Evolutionary conservation across 2,888 invertebrate genomes (phyloP), one percentile per base, ranked within the genome.

Genomic region (Diaperis boleti): DNA sequence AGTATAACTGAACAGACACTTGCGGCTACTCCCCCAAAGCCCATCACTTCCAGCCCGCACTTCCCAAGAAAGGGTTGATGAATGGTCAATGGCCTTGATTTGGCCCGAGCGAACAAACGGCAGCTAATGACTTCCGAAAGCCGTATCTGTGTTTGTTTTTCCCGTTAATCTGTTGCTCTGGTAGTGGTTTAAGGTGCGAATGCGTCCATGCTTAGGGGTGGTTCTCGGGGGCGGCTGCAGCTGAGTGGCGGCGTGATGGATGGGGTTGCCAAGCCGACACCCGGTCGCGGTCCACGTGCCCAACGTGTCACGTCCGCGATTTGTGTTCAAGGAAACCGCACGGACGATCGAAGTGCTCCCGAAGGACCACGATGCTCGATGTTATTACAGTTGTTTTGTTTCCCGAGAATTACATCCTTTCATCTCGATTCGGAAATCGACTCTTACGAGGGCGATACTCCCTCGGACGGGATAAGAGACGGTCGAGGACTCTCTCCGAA

Each of bases 341-440:
- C 68, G 70, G 67, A 74, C 74, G 75, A 76, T 76, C 76, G 74
- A 78, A 79, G 73, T 71, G 70, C 74, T 72, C 79, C 76, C 78
- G 57, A 35, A 77, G 74, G 79, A 76, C 69, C 72, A 69, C 72
- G 74, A 76, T 78, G 74, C 75, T 78, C 70, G 76, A 78, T 80
- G 79, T 78, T 79, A 80, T 80, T 80, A 78, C 78, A 78, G 76
- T 79, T 80, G 79, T 79, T 80, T 79, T 76, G 77, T 77, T 79
- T 77, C 75, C 67, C 66, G 66, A 70, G 75, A 74, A 76, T 74
- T 73, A 73, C 72, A 69, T 69, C 69, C 70, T 70, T 69, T 69
- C 67, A 64, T 62, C 62, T 60, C 59, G 61, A 65, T 67, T 56
- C 62, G 56, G 64, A 66, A 64, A 64, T 64, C 49, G 61, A 59